Conservation (phyloP, 2,888 invertebrate species). For the Theretra japonica region DNA sequence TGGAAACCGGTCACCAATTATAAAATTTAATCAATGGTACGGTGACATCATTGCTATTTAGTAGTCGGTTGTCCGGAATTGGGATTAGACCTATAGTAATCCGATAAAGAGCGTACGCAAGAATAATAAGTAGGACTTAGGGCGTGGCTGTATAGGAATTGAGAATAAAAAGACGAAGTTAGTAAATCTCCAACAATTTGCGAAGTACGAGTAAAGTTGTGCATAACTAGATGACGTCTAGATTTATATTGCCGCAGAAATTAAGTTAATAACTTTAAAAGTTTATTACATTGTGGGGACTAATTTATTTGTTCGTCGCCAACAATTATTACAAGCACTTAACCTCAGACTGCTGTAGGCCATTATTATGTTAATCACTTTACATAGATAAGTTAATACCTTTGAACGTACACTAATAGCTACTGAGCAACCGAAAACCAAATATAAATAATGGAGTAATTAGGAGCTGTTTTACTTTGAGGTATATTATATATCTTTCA, state of each 20-base stretch:
- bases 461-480: background rate
- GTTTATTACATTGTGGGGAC: background rate
- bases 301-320: slow-evolving; percentile 3
- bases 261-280: background rate
- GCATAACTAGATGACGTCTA: background rate
- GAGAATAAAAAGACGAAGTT: background rate
- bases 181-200: background rate
- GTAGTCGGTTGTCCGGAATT: background rate
- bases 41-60: slow-evolving; percentile 21
- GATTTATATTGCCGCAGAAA: background rate
- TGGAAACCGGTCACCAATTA: slow-evolving; percentile 28
- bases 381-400: slow-evolving; percentile 14
- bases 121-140: background rate
- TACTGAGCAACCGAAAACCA: background rate
- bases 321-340: background rate
- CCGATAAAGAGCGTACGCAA: background rate
- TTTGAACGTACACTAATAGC: background rate
- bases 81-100: background rate
- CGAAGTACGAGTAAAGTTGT: background rate
- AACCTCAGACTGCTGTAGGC: background rate
- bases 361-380: slow-evolving; percentile 12
- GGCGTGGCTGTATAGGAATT: background rate
- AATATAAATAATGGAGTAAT: background rate
- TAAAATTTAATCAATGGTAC: slow-evolving; percentile 6
- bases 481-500: background rate